A percentile compares a stretch with the other conserved stretches of the same genome.
These are phyloP conservation scores for Andinoacara biseriatus DNA, from an alignment of 2,113 vertebrate genomes.

Conservation along the genomic window DNA sequence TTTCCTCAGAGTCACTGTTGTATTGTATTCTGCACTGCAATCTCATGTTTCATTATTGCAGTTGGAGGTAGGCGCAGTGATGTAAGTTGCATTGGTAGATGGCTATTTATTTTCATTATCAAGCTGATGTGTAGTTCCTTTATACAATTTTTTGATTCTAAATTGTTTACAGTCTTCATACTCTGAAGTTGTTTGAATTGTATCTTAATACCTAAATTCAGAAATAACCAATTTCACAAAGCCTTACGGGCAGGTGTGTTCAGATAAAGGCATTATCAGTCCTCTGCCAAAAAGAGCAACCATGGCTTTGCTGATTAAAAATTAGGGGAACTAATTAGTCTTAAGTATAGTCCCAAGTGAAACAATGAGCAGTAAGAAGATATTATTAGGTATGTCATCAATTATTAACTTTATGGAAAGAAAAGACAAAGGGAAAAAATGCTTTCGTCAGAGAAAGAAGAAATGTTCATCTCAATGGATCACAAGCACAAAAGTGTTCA, in stretches of 20 bases:
- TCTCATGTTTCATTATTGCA: slow-evolving; percentile 68
- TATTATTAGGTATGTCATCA: slow-evolving; percentile 72
- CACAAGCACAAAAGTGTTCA: slow-evolving; percentile 33
- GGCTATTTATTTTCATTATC: slow-evolving; percentile 45
- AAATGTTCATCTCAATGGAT: slow-evolving; percentile 50
- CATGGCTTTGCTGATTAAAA: slow-evolving; percentile 66
- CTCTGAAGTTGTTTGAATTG: slow-evolving; percentile 41
- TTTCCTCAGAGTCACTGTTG: slow-evolving; percentile 80
- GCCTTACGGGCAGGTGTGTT: slow-evolving; percentile 64
- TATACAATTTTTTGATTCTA: slow-evolving; percentile 45
- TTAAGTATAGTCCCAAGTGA: slow-evolving; percentile 67
- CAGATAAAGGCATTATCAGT: slow-evolving; percentile 68
- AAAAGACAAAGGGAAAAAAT: slow-evolving; percentile 54
- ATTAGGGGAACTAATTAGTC: slow-evolving; percentile 70
- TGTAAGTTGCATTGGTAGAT: slow-evolving; percentile 38
- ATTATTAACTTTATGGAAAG: slow-evolving; percentile 70
- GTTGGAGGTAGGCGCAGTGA: slow-evolving; percentile 40
- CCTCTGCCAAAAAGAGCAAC: slow-evolving; percentile 68
- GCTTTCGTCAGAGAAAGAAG: slow-evolving; percentile 56
- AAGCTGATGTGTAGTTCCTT: slow-evolving; percentile 34
- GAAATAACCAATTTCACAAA: slow-evolving; percentile 42
- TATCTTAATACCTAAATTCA: slow-evolving; percentile 41
- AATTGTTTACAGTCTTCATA: slow-evolving; percentile 24
- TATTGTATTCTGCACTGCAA: slow-evolving; percentile 66
- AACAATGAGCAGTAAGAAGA: slow-evolving; percentile 70